phyloP scores from a whole-genome alignment of 2,113 vertebrate genomes.

The Festucalex cinctus region DNA sequence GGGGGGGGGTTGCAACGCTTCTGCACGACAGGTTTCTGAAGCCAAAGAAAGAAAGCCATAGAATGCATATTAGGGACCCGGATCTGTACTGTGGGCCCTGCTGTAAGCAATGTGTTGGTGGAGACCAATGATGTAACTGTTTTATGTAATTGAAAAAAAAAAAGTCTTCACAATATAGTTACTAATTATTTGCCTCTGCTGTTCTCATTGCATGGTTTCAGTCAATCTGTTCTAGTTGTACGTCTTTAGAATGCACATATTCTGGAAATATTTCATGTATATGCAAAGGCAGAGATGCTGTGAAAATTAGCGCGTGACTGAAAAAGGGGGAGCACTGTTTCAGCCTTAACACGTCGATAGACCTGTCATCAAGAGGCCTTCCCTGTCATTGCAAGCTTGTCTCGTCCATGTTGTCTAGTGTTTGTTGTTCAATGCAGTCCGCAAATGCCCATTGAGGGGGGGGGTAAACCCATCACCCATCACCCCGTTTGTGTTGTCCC shows the following conservation, averaged over 20 bases:
- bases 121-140: conserved; percentile 24
- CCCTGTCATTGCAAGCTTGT: conserved; percentile 60
- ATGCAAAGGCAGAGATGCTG: conserved; percentile 27
- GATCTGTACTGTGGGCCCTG: conserved; percentile 12
- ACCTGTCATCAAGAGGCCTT: conserved; percentile 63
- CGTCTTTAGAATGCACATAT: conserved; percentile 11
- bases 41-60: conserved; percentile 74
- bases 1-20: conserved; percentile 13
- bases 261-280: conserved; percentile 12
- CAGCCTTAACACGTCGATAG: conserved; percentile 63
- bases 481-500: conserved; percentile 8
- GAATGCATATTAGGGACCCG: conserved; percentile 19
- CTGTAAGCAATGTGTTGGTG: conserved; percentile 21
- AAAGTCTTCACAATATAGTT: neutral
- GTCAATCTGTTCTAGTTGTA: conserved; percentile 13
- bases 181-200: conserved; percentile 2
- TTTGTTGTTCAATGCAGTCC: conserved; percentile 39
- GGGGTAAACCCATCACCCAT: too few species aligned
- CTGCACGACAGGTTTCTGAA: conserved; percentile 31
- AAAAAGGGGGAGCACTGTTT: conserved; percentile 47
- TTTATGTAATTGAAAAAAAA: neutral
- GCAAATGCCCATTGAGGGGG: neutral
- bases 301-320: conserved; percentile 18
- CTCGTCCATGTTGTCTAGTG: conserved; percentile 33
- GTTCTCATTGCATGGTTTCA: conserved; percentile 23